phyloP scores from a whole-genome alignment of 2,113 vertebrate genomes.

The Sciurus niger region DNA sequence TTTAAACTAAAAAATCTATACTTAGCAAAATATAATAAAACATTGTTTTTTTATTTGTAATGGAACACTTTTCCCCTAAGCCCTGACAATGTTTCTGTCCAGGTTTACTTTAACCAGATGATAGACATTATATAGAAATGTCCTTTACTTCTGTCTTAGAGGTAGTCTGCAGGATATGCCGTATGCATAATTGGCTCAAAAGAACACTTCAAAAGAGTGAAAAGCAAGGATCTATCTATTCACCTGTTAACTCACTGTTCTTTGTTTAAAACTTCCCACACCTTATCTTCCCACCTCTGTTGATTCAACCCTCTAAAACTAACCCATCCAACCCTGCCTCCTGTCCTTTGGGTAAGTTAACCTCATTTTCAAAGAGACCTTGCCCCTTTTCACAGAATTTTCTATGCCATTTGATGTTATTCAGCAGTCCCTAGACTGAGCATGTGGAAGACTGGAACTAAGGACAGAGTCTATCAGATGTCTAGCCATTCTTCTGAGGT shows the following conservation, averaged over 20 bases:
- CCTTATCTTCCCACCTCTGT: not conserved
- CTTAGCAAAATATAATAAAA: constrained; percentile 54
- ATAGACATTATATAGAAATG: not conserved
- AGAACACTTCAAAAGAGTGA: not conserved
- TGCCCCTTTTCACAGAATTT: not conserved
- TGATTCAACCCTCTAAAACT: not conserved
- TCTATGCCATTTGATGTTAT: not conserved
- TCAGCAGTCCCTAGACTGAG: not conserved
- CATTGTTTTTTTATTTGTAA: constrained; percentile 27
- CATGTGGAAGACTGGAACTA: not conserved
- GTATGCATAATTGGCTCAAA: not conserved
- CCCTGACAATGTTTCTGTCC: not conserved
- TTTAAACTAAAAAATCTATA: not conserved
- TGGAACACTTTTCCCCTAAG: not conserved
- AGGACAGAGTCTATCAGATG: not conserved
- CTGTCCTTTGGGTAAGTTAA: not conserved
- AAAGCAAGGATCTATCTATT: not conserved
- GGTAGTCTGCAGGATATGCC: not conserved
- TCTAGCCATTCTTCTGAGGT: constrained; percentile 15
- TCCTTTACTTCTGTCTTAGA: not conserved
- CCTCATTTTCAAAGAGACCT: not conserved
- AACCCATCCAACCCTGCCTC: not conserved
- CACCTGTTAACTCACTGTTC: not conserved
- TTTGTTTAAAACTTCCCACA: not conserved
- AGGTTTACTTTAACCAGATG: not conserved